Conservation (phyloP, 2,113 vertebrate genomes). For the Hydropotes inermis region DNA sequence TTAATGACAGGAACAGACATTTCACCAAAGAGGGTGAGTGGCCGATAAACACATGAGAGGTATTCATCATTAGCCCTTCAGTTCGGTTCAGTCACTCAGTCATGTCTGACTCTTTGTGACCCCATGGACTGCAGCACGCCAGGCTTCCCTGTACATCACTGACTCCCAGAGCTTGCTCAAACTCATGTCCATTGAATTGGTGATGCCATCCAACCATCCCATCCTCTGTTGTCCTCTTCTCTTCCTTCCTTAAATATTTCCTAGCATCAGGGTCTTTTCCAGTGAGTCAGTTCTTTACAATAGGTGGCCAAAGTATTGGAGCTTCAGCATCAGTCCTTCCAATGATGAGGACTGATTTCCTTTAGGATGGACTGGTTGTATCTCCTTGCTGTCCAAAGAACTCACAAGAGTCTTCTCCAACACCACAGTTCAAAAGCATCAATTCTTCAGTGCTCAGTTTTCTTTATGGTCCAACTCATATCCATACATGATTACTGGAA, state of each 20-base stretch:
- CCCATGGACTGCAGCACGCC: background rate
- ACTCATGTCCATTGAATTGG: background rate
- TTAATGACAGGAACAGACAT: background rate
- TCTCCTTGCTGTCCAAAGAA: background rate
- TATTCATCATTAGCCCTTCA: background rate
- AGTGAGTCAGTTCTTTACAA: background rate
- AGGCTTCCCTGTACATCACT: background rate
- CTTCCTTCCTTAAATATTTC: background rate
- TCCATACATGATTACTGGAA: background rate
- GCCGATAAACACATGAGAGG: background rate
- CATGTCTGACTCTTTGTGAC: background rate
- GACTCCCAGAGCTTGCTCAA: background rate
- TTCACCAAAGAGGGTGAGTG: background rate
- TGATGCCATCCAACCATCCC: background rate
- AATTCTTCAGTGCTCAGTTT: background rate
- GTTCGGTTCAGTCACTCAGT: background rate
- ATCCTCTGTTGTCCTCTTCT: background rate
- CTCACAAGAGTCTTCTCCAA: background rate
- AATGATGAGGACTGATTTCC: background rate
- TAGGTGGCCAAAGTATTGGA: background rate
- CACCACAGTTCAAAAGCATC: background rate
- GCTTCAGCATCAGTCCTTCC: background rate
- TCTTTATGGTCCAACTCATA: background rate
- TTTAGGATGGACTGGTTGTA: background rate
- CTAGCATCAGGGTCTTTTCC: background rate